Evolutionary conservation across 2,797 vertebrate species (phyloP).

Genomic region (Eidolon dupreanum): DNA sequence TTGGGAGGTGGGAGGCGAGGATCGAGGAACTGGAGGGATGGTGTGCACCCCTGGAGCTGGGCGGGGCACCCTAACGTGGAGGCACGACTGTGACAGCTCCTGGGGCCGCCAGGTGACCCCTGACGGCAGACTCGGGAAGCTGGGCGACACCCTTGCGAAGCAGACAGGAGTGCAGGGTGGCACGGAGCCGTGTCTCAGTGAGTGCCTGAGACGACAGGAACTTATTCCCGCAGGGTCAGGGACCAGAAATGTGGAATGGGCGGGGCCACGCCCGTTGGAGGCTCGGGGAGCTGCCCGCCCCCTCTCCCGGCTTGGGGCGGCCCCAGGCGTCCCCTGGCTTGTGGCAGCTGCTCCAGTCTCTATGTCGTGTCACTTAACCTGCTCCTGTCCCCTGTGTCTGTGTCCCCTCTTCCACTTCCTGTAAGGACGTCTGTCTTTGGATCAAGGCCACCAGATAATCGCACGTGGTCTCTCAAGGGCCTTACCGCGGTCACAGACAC

Average conservation of each 20-base stretch:
- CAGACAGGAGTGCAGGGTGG: fast-evolving
- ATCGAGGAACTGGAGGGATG: background rate
- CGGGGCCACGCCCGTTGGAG: background rate
- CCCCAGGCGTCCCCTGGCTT: background rate
- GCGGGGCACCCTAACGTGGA: fast-evolving
- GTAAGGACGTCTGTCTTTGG: background rate
- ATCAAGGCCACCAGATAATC: background rate
- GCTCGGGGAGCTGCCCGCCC: background rate
- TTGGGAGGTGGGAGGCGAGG: background rate
- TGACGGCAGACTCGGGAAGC: background rate
- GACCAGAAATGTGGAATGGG: background rate
- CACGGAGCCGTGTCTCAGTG: fast-evolving
- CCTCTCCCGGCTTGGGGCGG: background rate
- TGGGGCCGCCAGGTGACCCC: background rate
- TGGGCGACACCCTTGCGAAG: background rate
- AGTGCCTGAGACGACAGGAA: background rate
- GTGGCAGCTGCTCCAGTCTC: fast-evolving
- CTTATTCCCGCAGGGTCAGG: background rate
- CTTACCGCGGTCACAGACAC: background rate
- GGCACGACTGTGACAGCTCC: background rate
- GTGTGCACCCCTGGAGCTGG: fast-evolving
- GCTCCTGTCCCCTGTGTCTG: background rate
- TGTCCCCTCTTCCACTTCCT: background rate
- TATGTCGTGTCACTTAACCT: too few species aligned
- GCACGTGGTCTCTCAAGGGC: background rate